Base-by-base conservation (phyloP, 2,888 invertebrate genomes). In the Zelleria hepariella region DNA sequence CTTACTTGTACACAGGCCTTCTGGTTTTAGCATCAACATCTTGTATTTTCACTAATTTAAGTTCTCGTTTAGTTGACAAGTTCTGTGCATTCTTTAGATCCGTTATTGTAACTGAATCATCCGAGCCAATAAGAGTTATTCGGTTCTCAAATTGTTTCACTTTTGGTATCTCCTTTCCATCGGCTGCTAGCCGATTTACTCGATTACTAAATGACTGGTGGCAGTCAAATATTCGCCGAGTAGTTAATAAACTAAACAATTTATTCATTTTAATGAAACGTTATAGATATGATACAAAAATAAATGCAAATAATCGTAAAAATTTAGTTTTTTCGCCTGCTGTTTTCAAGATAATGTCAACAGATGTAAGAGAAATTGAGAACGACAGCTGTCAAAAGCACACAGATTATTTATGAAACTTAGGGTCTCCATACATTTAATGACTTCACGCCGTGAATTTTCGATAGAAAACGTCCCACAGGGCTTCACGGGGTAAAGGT, bases 11-110 rank as follows among this genome's bases (percentile, higher is more conserved):
- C 10, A 93, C 82, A 10, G 93, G 91, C 52, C 94, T 86, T 32
- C 92, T 90, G 0, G 92, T 92, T 79, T 94, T 94, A 0, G 90
- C 79, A 76, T 94, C 93, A 4, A 90, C 75, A 75, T 95, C 93
- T 63, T 92, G 77, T 25, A 94, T 77, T 82, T 93, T 93, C 0
- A 94, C 87, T 60, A 96, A 81, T 72, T 93, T 93, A 62, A 95
- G 80, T 58, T 93, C 91, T 65, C 94, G 85, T 49, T 93, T 89
- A 61, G 90, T 86, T 0, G 95, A 93, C 61, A 95, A 68, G 73
- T 90, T 94, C 66, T 92, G 88, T 0, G 95, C 95, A 67, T 93
- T 92, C 64, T 92, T 92, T 25, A 95, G 64, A 25, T 93, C 91
- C 0, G 91, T 90, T 2, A 94, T 86, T 62, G 82, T 88, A 21